A percentile compares a stretch with the other conserved stretches of the same genome.
phyloP scores from a whole-genome alignment of 2,888 invertebrate species.

The Neoitamus cyanurus region DNA sequence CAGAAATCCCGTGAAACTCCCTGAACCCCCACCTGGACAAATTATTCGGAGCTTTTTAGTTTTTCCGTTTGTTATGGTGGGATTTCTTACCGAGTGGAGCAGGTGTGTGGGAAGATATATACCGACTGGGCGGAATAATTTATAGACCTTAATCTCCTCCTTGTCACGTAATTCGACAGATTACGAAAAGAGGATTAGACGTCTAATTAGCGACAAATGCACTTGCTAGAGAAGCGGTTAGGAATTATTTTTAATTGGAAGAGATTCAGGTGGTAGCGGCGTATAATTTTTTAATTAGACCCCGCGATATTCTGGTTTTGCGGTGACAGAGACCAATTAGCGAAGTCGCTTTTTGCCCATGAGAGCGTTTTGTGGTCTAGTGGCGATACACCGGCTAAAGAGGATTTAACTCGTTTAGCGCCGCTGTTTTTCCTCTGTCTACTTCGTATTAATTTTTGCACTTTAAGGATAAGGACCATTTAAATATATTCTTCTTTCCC shows the following conservation, averaged over 20 bases:
- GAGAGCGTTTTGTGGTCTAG: neutral
- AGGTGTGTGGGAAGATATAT: slow-evolving; percentile 7
- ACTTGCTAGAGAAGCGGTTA: slow-evolving; percentile 20
- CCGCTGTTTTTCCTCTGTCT: neutral
- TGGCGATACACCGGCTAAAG: neutral
- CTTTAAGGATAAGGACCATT: neutral
- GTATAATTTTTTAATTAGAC: slow-evolving; percentile 31
- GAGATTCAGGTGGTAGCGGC: slow-evolving; percentile 25
- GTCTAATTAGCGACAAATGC: slow-evolving; percentile 43
- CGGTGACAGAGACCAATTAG: neutral
- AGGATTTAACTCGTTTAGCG: neutral
- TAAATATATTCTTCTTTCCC: neutral
- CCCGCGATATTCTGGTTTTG: neutral
- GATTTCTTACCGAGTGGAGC: slow-evolving; percentile 11
- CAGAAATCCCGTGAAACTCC: neutral
- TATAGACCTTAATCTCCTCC: slow-evolving; percentile 38
- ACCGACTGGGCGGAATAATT: slow-evolving; percentile 29
- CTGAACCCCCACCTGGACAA: neutral
- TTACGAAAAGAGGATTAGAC: slow-evolving; percentile 41
- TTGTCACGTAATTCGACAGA: slow-evolving; percentile 41
- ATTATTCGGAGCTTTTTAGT: slow-evolving; percentile 30
- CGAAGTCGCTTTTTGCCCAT: neutral
- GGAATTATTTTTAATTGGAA: slow-evolving; percentile 39
- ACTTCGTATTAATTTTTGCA: neutral
- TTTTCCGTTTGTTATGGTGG: slow-evolving; percentile 24